phyloP scores from a whole-genome alignment of 1,140 invertebrate species.

The Odontomachus brunneus region DNA sequence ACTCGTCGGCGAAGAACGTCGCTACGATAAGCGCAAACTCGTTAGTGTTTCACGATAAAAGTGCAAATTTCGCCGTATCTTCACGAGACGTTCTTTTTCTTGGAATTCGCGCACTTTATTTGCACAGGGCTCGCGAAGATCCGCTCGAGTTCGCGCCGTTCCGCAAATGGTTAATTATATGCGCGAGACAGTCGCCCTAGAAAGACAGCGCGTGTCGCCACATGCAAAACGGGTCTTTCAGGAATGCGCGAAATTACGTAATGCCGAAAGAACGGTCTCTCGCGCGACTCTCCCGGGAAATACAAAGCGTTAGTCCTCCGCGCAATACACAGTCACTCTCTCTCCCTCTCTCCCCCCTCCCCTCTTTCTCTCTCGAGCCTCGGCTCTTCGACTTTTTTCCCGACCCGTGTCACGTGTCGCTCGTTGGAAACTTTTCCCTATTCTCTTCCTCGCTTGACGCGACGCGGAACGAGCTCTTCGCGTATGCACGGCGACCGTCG shows the following conservation, averaged over 20 bases:
- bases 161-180: constrained; percentile 4
- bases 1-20: too few species aligned
- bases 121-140: too few species aligned
- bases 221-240: background rate
- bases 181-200: background rate
- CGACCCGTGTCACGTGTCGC: constrained; percentile 44
- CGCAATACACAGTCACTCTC: background rate
- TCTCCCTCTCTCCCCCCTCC: background rate
- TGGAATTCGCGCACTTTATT: background rate
- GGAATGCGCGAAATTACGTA: constrained; percentile 42
- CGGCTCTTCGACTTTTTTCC: constrained; percentile 41
- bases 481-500: constrained; percentile 30
- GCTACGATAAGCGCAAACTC: too few species aligned
- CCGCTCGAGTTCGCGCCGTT: background rate
- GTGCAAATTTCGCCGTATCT: background rate
- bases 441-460: constrained; percentile 26
- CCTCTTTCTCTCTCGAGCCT: background rate
- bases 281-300: constrained; percentile 6
- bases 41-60: background rate
- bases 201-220: constrained; percentile 1
- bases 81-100: background rate
- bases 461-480: constrained; percentile 29
- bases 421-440: constrained; percentile 48
- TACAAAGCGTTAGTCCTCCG: constrained; percentile 23
- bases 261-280: constrained; percentile 27